These are phyloP conservation scores for Drosophila kambysellisi DNA, from an alignment of 2,888 invertebrate genomes.

Conservation along the genomic window DNA sequence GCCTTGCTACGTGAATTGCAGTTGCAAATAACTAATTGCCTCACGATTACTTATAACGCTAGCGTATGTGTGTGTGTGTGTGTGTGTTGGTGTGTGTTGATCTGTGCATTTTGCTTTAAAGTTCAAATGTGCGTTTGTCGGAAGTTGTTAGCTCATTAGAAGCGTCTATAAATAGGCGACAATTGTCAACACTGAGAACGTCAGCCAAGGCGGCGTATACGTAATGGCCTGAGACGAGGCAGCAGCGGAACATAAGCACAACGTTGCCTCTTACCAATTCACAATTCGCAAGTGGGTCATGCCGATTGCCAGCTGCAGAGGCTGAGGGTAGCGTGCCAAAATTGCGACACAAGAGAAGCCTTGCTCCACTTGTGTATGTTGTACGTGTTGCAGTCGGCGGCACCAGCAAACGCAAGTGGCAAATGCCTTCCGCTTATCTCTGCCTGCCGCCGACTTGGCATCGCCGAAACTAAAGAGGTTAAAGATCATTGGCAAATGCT, in stretches of 20 bases:
- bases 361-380: constrained; percentile 41
- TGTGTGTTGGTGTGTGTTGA: constrained; percentile 4
- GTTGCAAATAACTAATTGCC: constrained; percentile 47
- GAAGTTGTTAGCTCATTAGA: constrained; percentile 67
- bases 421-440: constrained; percentile 34
- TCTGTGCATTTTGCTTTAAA: constrained; percentile 35
- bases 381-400: constrained; percentile 12
- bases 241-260: constrained; percentile 23
- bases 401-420: constrained; percentile 17
- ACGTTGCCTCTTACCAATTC: constrained; percentile 35
- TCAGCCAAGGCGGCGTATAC: constrained; percentile 61
- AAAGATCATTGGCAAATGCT: constrained; percentile 7
- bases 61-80: not conserved
- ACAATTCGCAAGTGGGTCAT: constrained; percentile 62
- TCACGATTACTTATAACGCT: constrained; percentile 55
- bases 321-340: constrained; percentile 33
- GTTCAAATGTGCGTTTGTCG: constrained; percentile 74
- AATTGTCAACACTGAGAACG: constrained; percentile 38
- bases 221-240: constrained; percentile 49
- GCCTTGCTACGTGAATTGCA: constrained; percentile 28
- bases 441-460: constrained; percentile 5
- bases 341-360: constrained; percentile 57
- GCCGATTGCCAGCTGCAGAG: constrained; percentile 29
- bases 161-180: constrained; percentile 59
- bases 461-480: constrained; percentile 4